A percentile compares a stretch with the other conserved stretches of the same genome.
These are phyloP conservation scores for Phymastichus coffea DNA, from an alignment of 1,140 invertebrate species.

Conservation along the genomic window DNA sequence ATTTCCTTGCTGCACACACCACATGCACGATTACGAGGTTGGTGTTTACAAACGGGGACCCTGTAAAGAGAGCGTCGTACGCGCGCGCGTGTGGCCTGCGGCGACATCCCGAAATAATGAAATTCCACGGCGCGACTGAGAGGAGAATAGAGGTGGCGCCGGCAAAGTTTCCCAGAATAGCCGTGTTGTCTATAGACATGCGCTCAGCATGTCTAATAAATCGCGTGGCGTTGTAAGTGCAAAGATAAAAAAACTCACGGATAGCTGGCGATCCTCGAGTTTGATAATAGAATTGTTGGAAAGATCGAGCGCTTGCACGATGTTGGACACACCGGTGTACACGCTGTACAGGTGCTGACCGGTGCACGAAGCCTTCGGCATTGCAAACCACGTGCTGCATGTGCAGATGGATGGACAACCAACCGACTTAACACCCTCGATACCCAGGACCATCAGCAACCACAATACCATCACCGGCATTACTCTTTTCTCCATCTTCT, in stretches of 20 bases:
- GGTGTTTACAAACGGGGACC: no score
- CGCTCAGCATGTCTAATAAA: no score
- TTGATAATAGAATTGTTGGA: conserved; percentile 47
- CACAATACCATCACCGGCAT: neutral
- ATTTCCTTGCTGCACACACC: no score
- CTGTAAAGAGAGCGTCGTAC: no score
- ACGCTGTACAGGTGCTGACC: conserved; percentile 43
- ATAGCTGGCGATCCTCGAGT: conserved; percentile 39
- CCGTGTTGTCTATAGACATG: no score
- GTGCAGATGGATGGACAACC: conserved; percentile 27
- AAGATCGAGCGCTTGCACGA: conserved; percentile 46
- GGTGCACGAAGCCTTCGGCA: conserved; percentile 39
- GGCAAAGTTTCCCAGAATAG: no score
- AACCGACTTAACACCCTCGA: neutral
- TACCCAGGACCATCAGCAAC: neutral
- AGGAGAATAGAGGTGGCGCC: no score
- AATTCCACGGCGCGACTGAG: no score
- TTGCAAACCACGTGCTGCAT: conserved; percentile 24
- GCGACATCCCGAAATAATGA: no score
- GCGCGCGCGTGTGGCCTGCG: no score
- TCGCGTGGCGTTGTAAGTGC: no score
- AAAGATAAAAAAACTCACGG: conserved; percentile 41
- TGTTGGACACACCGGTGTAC: conserved; percentile 37
- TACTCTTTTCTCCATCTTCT: neutral
- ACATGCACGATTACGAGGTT: no score